Evolutionary conservation across 1,140 invertebrate genomes (phyloP).

Genomic region (Hylaeus anthracinus): DNA sequence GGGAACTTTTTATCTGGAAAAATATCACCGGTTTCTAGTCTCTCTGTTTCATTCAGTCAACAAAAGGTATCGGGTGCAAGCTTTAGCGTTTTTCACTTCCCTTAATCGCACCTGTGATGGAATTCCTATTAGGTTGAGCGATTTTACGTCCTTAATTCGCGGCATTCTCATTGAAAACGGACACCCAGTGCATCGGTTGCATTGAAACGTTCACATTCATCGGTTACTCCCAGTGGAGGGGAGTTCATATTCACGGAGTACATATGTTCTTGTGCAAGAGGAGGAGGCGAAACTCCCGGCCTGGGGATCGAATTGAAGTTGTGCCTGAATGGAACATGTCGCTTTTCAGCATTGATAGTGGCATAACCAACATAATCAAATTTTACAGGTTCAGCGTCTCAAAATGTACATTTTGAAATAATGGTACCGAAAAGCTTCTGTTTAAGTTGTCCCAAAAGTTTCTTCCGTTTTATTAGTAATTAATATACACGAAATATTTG

Average conservation of each 20-base stretch:
- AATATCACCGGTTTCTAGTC: constrained; percentile 24
- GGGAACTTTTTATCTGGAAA: constrained; percentile 15
- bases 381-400: no score
- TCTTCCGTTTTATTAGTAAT: no score
- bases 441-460: no score
- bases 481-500: no score
- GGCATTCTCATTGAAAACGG: background rate
- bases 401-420: no score
- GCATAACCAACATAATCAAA: no score
- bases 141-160: constrained; percentile 14
- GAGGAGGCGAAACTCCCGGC: background rate
- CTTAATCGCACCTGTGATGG: background rate
- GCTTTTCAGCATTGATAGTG: no score
- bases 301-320: constrained; percentile 11
- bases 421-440: no score
- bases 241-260: constrained; percentile 42
- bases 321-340: constrained; percentile 12
- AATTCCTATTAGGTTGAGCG: background rate
- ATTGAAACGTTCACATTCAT: constrained; percentile 36
- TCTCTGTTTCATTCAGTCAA: background rate
- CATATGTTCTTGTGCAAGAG: constrained; percentile 24
- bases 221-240: constrained; percentile 15
- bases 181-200: constrained; percentile 20
- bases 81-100: background rate
- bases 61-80: no score